Evolutionary conservation across 2,113 vertebrate species (phyloP).

Genomic region (Rhegmatorhina hoffmannsi): DNA sequence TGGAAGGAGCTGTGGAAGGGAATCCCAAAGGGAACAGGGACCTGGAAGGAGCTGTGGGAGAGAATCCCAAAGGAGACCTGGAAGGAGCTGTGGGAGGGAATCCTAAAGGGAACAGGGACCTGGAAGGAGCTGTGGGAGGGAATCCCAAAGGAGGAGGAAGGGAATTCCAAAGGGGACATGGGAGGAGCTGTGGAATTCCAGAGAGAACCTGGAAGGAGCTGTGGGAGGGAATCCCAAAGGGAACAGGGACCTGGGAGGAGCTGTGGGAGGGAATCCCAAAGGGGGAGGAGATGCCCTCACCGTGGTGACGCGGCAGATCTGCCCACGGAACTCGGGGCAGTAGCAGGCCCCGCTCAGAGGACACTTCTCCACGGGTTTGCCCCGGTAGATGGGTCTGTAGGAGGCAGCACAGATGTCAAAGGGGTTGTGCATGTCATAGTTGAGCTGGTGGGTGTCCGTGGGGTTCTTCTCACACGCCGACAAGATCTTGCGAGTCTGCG

Average conservation of each 20-base stretch:
- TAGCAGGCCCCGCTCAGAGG: constrained; percentile 96
- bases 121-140: too few species aligned
- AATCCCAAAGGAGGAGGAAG: too few species aligned
- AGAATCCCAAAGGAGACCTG: too few species aligned
- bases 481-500: constrained; percentile 93
- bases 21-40: too few species aligned
- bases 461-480: constrained; percentile 94
- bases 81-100: too few species aligned
- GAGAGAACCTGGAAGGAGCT: not conserved
- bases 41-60: too few species aligned
- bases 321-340: constrained; percentile 88
- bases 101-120: too few species aligned
- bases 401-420: constrained; percentile 97
- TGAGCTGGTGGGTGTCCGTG: constrained; percentile 88
- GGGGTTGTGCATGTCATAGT: constrained; percentile 97
- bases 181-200: too few species aligned
- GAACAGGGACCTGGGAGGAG: not conserved
- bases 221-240: too few species aligned
- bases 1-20: too few species aligned
- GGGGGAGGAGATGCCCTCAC: constrained; percentile 61
- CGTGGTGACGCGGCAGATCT: constrained; percentile 92
- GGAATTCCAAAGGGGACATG: too few species aligned
- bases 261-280: not conserved
- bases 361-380: constrained; percentile 92
- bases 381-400: constrained; percentile 91